Percentiles rank a stretch among this genome's conserved stretches.
Evolutionary conservation across 1,140 invertebrate genomes (phyloP).

Genomic region (Drosophila erecta): DNA sequence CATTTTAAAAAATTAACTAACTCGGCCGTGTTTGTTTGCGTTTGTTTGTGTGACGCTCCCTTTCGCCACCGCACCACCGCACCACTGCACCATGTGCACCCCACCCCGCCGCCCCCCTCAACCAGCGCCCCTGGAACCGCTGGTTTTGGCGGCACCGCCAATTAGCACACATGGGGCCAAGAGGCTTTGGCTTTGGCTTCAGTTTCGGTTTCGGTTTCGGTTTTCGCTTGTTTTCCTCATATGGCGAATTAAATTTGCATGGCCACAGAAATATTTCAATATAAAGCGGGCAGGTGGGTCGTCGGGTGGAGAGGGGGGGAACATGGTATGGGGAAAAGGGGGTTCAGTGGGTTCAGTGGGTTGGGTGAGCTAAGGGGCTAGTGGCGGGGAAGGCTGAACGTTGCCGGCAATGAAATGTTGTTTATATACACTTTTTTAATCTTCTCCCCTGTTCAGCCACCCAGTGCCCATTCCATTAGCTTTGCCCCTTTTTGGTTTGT

Average conservation of each 20-base stretch:
- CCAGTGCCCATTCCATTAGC: constrained; percentile 19
- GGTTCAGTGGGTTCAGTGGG: no score
- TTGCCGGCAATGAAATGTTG: constrained; percentile 39
- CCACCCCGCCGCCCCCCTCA: neutral
- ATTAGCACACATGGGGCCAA: constrained; percentile 61
- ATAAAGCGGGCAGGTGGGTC: constrained; percentile 29
- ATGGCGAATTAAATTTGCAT: constrained; percentile 61
- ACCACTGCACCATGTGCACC: neutral
- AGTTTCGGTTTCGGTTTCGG: constrained; percentile 44
- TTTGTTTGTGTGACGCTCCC: constrained; percentile 9
- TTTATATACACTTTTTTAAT: constrained; percentile 48
- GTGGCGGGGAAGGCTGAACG: constrained; percentile 1
- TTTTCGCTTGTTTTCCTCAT: constrained; percentile 50
- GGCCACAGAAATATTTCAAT: constrained; percentile 59
- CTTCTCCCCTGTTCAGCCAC: constrained; percentile 4
- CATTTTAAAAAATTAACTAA: constrained; percentile 36
- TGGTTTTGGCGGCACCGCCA: constrained; percentile 40
- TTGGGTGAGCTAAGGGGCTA: neutral
- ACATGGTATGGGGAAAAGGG: neutral
- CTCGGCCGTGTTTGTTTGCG: constrained; percentile 10
- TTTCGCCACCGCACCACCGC: constrained; percentile 13
- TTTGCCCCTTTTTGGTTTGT: constrained; percentile 49
- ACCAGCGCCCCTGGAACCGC: neutral
- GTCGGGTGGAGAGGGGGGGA: neutral
- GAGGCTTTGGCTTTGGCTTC: constrained; percentile 49